Evolutionary conservation across 1,140 invertebrate genomes (phyloP).

Genomic region (Saccostrea cuccullata): DNA sequence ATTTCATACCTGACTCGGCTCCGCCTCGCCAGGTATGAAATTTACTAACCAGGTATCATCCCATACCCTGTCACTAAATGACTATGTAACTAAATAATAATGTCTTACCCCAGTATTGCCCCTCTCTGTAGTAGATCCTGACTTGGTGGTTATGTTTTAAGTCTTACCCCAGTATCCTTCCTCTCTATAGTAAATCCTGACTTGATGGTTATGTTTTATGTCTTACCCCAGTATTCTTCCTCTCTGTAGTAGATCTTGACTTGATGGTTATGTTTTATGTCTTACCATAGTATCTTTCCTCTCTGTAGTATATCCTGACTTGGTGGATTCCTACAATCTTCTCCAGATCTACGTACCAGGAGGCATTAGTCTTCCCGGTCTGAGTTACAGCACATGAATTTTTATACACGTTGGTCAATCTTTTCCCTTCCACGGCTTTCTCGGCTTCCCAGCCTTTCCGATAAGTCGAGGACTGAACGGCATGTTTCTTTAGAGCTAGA

Average conservation of each 20-base stretch:
- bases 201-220: background rate
- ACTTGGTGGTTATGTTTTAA: background rate
- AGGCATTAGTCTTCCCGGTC: background rate
- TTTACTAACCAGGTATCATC: too few species aligned
- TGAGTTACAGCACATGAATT: background rate
- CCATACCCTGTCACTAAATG: too few species aligned
- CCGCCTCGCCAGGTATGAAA: too few species aligned
- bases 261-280: background rate
- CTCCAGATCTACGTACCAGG: background rate
- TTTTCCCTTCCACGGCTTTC: background rate
- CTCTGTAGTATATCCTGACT: background rate
- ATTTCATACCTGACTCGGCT: too few species aligned
- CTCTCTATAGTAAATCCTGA: background rate
- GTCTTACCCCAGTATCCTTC: background rate
- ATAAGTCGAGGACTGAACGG: background rate
- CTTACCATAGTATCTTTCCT: background rate
- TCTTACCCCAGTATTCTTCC: background rate
- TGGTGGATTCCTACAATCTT: background rate
- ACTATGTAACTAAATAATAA: too few species aligned
- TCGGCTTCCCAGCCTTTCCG: background rate
- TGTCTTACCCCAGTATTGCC: too few species aligned
- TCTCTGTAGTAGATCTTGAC: background rate
- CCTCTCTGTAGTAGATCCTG: background rate
- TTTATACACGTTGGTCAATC: background rate
- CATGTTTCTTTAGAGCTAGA: background rate